These are phyloP conservation scores for Pseudopleuronectes americanus DNA, from an alignment of 2,797 vertebrate genomes.

Conservation along the genomic window DNA sequence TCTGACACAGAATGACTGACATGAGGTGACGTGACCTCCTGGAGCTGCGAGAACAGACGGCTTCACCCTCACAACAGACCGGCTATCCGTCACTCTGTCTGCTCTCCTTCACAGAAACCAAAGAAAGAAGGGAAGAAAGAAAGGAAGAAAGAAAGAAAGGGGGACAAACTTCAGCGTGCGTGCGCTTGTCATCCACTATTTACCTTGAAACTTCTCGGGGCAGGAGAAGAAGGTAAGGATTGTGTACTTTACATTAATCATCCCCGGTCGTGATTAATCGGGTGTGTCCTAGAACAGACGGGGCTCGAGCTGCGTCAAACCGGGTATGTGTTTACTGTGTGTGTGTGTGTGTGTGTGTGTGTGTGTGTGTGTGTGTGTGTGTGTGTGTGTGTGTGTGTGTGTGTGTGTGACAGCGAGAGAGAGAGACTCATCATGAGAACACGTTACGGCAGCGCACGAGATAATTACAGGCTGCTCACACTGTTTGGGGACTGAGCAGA, in stretches of 20 bases:
- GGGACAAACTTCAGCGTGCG: constrained; percentile 24
- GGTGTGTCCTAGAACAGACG: constrained; percentile 51
- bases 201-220: constrained; percentile 36
- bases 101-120: constrained; percentile 25
- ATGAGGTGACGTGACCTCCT: constrained; percentile 12
- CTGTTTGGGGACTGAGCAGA: constrained; percentile 72
- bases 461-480: constrained; percentile 82
- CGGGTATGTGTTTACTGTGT: constrained; percentile 21
- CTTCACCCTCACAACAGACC: neutral
- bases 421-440: constrained; percentile 66
- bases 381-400: constrained; percentile 52
- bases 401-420: constrained; percentile 30
- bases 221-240: constrained; percentile 58
- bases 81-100: constrained; percentile 1
- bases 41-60: constrained; percentile 27
- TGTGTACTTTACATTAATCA: constrained; percentile 62
- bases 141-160: neutral
- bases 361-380: constrained; percentile 28
- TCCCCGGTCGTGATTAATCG: constrained; percentile 71
- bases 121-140: no score
- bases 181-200: constrained; percentile 30
- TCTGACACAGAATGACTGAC: constrained; percentile 57
- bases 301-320: constrained; percentile 49
- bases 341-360: constrained; percentile 55
- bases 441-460: constrained; percentile 80